These are phyloP conservation scores for Xiphophorus birchmanni DNA, from an alignment of 2,797 vertebrate genomes.

Conservation along the genomic window DNA sequence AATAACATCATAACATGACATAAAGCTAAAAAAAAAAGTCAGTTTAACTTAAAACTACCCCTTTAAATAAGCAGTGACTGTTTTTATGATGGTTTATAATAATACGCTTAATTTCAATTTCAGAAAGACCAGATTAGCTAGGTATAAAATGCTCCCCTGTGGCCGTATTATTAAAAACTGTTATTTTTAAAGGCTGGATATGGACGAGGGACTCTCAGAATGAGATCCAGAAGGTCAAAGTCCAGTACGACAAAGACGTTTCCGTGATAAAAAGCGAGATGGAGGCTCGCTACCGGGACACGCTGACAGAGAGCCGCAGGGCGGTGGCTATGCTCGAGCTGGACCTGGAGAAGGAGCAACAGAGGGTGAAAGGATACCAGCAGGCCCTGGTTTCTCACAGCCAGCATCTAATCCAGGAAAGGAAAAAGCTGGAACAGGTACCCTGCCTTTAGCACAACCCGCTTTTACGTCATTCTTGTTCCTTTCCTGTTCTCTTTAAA, in stretches of 20 bases:
- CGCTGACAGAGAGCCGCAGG: conserved; percentile 85
- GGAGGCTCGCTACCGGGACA: conserved; percentile 86
- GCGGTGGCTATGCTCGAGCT: conserved; percentile 86
- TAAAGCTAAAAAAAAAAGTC: no score
- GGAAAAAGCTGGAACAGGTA: conserved; percentile 86
- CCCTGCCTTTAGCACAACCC: background rate
- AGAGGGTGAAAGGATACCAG: conserved; percentile 88
- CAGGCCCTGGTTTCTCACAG: conserved; percentile 90
- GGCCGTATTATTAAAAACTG: background rate
- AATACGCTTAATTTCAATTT: background rate
- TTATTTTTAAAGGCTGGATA: conserved; percentile 89
- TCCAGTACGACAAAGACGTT: conserved; percentile 81
- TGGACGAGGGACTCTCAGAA: conserved; percentile 94
- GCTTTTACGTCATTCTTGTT: background rate
- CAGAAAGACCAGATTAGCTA: background rate
- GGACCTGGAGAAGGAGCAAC: conserved; percentile 92
- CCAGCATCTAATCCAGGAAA: conserved; percentile 88
- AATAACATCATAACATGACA: no score
- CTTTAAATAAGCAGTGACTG: no score
- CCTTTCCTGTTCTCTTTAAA: background rate
- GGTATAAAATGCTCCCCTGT: background rate
- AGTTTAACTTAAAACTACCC: no score
- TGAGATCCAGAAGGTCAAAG: conserved; percentile 87
- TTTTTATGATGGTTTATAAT: no score
- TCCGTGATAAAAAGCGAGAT: conserved; percentile 82